Evolutionary conservation across 2,113 vertebrate genomes (phyloP), one percentile per base, ranked within the genome.

Genomic region (Azemiops feae): DNA sequence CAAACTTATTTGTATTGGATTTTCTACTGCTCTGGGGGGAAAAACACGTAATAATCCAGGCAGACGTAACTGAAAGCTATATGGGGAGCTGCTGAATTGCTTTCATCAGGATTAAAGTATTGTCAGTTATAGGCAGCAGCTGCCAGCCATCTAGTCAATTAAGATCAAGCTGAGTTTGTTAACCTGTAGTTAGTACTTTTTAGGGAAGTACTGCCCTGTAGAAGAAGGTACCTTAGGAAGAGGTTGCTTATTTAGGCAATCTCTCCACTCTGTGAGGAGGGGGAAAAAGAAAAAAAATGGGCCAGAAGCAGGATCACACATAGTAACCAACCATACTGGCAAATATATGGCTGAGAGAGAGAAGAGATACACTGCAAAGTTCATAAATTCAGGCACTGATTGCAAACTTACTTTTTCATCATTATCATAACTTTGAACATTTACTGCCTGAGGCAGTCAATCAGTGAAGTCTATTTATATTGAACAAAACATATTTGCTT

Each of bases 51-150:
- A 4, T n/a, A n/a, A 55, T 89, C 11, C 43, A 27, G 53, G 45
- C 45, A 20, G 85, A 18, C 12, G 12, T 90, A 54, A n/a, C 88
- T 88, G 86, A 93, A 30, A 91, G 85, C 97, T 96, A 93, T 94
- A 90, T 52, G 96, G 95, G 95, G 96, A 96, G 96, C 96, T 97
- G 93, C 96, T 95, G 96, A 94, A 95, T 92, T 95, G 94, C 92
- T 96, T 96, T 96, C 95, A 92, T 94, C 91, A 58, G 96, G 39
- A 39, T 81, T 81, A 81, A 39, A 81, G 34, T 81, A 16, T 81
- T 81, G 69, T 39, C 18, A 39, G 16, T 81, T 9, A 20, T 18
- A 81, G 69, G 69, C 69, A 81, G 34, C 69, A 81, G 69, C 16
- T 81, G 2, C 60, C 60, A 69, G 30, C 60, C 34, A 81, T 20